Conservation (phyloP, 2,888 invertebrate genomes). For the Leucophora obtusa region DNA sequence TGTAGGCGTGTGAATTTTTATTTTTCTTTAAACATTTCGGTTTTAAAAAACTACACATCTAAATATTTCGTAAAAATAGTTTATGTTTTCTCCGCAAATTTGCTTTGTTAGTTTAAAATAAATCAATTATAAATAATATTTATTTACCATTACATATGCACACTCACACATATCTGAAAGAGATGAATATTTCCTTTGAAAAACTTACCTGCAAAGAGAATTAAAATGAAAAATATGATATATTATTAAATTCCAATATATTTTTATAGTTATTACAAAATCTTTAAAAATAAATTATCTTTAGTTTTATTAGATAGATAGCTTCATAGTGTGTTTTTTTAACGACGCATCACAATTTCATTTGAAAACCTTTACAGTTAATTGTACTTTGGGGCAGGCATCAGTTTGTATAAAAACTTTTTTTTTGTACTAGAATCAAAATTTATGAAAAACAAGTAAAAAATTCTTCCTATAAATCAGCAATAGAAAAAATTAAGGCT, state of each 20-base stretch:
- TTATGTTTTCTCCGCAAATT: slow-evolving; percentile 33
- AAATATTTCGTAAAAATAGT: slow-evolving; percentile 36
- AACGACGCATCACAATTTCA: no score
- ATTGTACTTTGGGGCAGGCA: no score
- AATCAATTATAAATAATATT: slow-evolving; percentile 56
- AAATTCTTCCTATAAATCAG: no score
- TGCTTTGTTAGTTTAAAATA: slow-evolving; percentile 48
- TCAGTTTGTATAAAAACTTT: no score
- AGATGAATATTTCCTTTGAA: slow-evolving; percentile 34
- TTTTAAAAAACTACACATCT: slow-evolving; percentile 21
- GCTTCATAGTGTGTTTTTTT: not conserved
- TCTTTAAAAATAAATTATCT: no score
- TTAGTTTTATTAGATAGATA: not conserved
- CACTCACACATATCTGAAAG: not conserved
- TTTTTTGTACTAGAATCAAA: no score
- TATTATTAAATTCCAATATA: not conserved
- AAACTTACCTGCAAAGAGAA: slow-evolving; percentile 65
- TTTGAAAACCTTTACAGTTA: no score
- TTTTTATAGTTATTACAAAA: not conserved
- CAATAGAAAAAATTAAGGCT: no score
- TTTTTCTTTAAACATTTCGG: slow-evolving; percentile 22
- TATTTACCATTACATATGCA: slow-evolving; percentile 25
- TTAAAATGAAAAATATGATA: slow-evolving; percentile 29
- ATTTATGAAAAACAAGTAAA: no score
- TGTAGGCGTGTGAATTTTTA: slow-evolving; percentile 63